Conservation (phyloP, 2,113 vertebrate species). For the Cathartes aura region DNA sequence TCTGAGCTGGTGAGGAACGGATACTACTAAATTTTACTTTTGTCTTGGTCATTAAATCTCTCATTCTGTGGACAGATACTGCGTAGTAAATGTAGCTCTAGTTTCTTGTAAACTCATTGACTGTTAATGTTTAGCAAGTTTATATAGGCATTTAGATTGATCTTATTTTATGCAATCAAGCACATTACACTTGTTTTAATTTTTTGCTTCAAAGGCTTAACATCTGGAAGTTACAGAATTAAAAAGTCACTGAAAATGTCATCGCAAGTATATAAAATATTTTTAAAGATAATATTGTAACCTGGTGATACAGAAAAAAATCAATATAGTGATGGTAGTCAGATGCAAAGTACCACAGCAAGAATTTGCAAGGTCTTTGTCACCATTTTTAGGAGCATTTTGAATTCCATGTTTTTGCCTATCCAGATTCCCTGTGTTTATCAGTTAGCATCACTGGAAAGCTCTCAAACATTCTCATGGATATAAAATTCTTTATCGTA, state of each 20-base stretch:
- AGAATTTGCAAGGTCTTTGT: not conserved
- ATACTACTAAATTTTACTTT: not conserved
- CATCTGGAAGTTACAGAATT: slow-evolving; percentile 57
- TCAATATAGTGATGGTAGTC: not conserved
- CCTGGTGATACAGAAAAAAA: not conserved
- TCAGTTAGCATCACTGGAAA: not conserved
- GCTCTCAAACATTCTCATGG: not conserved
- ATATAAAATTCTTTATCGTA: not conserved
- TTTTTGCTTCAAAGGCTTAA: slow-evolving; percentile 71
- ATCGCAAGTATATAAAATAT: not conserved
- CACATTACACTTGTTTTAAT: slow-evolving; percentile 52
- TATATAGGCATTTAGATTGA: slow-evolving; percentile 33
- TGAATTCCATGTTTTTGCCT: not conserved
- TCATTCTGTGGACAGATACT: not conserved
- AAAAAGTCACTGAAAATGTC: slow-evolving; percentile 23
- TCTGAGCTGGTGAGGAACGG: not conserved
- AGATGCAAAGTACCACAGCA: not conserved
- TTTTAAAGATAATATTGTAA: not conserved
- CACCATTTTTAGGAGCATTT: not conserved
- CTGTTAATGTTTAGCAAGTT: slow-evolving; percentile 41
- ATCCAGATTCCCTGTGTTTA: not conserved
- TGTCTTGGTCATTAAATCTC: not conserved
- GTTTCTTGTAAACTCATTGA: slow-evolving; percentile 45
- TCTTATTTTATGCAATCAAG: slow-evolving; percentile 62
- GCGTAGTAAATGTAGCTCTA: not conserved